Percentiles rank a stretch among this genome's conserved stretches.
Conservation (phyloP, 2,888 invertebrate species). For the Danaus chrysippus region DNA sequence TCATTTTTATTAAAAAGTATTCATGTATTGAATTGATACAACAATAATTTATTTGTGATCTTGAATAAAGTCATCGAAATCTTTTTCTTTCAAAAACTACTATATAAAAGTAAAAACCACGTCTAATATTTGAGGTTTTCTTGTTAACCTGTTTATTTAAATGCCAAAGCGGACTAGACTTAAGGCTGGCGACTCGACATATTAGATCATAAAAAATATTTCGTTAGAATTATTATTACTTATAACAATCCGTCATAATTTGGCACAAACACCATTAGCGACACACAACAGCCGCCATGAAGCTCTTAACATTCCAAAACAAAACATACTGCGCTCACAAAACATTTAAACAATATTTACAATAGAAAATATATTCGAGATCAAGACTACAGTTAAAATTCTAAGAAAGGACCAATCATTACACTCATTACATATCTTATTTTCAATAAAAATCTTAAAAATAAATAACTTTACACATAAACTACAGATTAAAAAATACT, state of each 20-base stretch:
- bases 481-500: slow-evolving; percentile 35
- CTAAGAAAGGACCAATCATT: too few relatives aligned
- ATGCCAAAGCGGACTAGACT: slow-evolving; percentile 16
- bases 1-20: too few relatives aligned
- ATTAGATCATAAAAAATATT: slow-evolving; percentile 6
- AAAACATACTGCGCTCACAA: not conserved
- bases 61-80: too few relatives aligned
- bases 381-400: slow-evolving; percentile 6
- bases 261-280: slow-evolving; percentile 25
- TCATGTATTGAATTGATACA: too few relatives aligned
- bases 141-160: not conserved
- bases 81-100: too few relatives aligned
- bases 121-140: too few relatives aligned
- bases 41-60: too few relatives aligned
- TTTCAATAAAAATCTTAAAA: slow-evolving; percentile 24
- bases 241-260: slow-evolving; percentile 25
- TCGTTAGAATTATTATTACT: slow-evolving; percentile 7
- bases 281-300: not conserved
- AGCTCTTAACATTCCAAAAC: not conserved
- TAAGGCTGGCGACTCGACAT: slow-evolving; percentile 12
- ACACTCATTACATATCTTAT: too few relatives aligned
- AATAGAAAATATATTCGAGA: slow-evolving; percentile 19
- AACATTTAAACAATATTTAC: slow-evolving; percentile 13
- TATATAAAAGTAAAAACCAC: too few relatives aligned
- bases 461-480: slow-evolving; percentile 37